These are phyloP conservation scores for Arion vulgaris DNA, from an alignment of 1,140 invertebrate species.

Conservation along the genomic window DNA sequence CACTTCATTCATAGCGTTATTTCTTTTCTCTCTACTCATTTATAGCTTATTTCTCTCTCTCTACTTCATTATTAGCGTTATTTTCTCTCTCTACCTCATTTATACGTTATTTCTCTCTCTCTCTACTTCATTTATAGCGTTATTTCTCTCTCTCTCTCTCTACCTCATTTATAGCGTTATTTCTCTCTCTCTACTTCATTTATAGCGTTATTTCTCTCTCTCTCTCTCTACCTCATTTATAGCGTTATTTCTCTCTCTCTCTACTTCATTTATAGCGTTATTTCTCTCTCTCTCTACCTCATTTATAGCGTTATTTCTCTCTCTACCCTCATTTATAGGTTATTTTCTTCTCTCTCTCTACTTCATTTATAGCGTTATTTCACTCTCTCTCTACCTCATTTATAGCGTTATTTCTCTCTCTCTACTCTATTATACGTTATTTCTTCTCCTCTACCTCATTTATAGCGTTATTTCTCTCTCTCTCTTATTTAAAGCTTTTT, in stretches of 20 bases:
- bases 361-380: too few species aligned
- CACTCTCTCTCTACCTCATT: neutral
- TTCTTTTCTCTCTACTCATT: neutral
- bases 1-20: neutral
- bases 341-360: too few species aligned
- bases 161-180: too few species aligned
- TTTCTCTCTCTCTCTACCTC: constrained; percentile 8
- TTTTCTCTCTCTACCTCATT: too few species aligned
- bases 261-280: neutral
- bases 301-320: too few species aligned
- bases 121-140: too few species aligned
- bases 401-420: neutral
- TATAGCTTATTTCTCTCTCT: neutral
- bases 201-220: too few species aligned
- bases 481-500: neutral
- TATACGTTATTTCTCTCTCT: too few species aligned
- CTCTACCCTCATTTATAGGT: too few species aligned
- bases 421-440: neutral
- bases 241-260: neutral
- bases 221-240: neutral
- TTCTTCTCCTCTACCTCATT: neutral
- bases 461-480: constrained; percentile 2
- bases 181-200: too few species aligned
- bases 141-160: too few species aligned
- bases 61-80: too few species aligned